Evolutionary conservation across 2,888 invertebrate species (phyloP), one percentile per base, ranked within the genome.

Genomic region (Polyommatus iphigenia): DNA sequence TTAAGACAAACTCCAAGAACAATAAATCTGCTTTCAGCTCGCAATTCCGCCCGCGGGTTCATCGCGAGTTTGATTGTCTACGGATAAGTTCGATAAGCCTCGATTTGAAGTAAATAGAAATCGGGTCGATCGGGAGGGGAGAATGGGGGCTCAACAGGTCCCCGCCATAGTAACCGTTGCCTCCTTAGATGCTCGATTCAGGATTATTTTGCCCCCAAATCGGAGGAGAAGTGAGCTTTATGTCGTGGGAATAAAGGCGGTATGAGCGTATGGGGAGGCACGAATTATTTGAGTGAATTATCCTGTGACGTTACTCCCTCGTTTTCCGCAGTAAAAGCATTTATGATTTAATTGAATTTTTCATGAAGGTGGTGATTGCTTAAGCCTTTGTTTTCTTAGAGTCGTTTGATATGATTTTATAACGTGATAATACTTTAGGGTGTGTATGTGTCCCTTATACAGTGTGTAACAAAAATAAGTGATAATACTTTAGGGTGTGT

Each of bases 131-230:
- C 76, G 78, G 79, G 46, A 67, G 67, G 67, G 77, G 76, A 79
- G 80, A 62, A 24, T 24, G 77, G 78, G 79, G 41, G 76, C 79
- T 86, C 88, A 88, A 88, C 88, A 88, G 87, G 87, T 88, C 80
- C 81, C 83, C 78, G 80, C 79, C 83, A 84, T 85, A 82, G 85
- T 83, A 84, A 85, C 84, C 80, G 82, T 78, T 79, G 78, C 81
- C 81, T 29, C 67, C 67, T 32, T 2, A 62, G 62, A 20, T 20
- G 20, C 20, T 59, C 20, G 7, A 20, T 20, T n/a, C 59, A 8
- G n/a, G 5, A n/a, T 59, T 20, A 59, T 59, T 2, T 59, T 0
- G 7, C 59, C 7, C 0, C 20, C 3, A 54, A 18, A 5, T 5
- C 5, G 0, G 1, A 54, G 5, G 18, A 18, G 54, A 54, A 54